A percentile compares a stretch with the other conserved stretches of the same genome.
Conservation (phyloP, 1,140 invertebrate species). For the Drosophila tsacasi region DNA sequence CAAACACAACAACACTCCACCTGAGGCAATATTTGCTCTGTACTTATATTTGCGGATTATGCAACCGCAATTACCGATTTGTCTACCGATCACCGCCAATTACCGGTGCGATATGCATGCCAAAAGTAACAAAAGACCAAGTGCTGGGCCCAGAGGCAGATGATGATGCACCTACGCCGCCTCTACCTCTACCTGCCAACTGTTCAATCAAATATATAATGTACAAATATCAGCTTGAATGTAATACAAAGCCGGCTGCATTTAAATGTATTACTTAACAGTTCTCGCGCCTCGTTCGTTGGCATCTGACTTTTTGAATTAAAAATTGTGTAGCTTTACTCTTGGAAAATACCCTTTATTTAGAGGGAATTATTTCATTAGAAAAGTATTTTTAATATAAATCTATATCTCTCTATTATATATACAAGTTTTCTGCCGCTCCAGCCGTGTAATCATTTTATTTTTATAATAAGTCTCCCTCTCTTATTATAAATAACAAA, state of each 20-base stretch:
- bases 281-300: conserved; percentile 24
- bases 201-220: conserved; percentile 49
- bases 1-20: conserved; percentile 16
- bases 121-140: conserved; percentile 22
- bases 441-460: too few relatives aligned
- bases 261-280: conserved; percentile 38
- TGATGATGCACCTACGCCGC: conserved; percentile 10
- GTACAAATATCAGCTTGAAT: background rate
- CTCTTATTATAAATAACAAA: too few relatives aligned
- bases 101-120: conserved; percentile 48
- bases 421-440: too few relatives aligned
- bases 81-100: conserved; percentile 43
- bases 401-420: too few relatives aligned
- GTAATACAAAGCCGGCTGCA: conserved; percentile 21
- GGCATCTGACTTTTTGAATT: conserved; percentile 33
- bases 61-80: conserved; percentile 47
- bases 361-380: too few relatives aligned
- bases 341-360: background rate
- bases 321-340: background rate
- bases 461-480: too few relatives aligned
- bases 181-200: conserved; percentile 7
- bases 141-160: background rate
- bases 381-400: too few relatives aligned
- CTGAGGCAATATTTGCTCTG: conserved; percentile 42
- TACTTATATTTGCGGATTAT: conserved; percentile 29